Percentiles rank a stretch among this genome's conserved stretches.
Evolutionary conservation across 2,888 invertebrate species (phyloP).

Genomic region (Cyaniris semiargus): DNA sequence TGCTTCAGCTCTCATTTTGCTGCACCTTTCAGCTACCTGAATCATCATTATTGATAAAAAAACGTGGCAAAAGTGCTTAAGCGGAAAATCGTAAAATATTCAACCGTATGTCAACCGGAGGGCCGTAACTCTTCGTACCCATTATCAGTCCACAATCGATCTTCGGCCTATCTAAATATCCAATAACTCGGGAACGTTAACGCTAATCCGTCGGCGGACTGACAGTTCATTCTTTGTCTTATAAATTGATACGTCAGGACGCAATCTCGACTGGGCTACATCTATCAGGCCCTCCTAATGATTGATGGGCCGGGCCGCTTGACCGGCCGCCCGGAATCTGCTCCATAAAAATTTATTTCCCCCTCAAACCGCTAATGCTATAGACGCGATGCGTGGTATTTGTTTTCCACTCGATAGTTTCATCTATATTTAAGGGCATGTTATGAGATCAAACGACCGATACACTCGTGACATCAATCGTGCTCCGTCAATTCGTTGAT

Average conservation of each 20-base stretch:
- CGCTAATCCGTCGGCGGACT: constrained; percentile 58
- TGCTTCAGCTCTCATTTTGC: not conserved
- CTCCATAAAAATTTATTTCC: constrained; percentile 43
- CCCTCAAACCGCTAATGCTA: constrained; percentile 10
- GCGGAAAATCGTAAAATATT: not conserved
- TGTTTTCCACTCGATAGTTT: constrained; percentile 24
- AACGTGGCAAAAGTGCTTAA: not conserved
- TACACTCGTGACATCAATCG: not conserved
- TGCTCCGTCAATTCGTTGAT: constrained; percentile 2
- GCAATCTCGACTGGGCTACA: constrained; percentile 66
- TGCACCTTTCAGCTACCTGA: too few species aligned
- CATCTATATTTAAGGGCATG: constrained; percentile 24
- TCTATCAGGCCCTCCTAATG: constrained; percentile 68
- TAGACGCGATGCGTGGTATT: constrained; percentile 27
- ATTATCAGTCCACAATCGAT: constrained; percentile 20
- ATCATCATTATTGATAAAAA: not conserved
- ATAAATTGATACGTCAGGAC: constrained; percentile 70
- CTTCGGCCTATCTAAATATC: constrained; percentile 31
- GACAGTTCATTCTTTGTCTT: constrained; percentile 73
- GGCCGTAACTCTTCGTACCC: not conserved
- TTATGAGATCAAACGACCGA: constrained; percentile 2
- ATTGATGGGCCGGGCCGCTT: constrained; percentile 66
- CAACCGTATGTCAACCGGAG: constrained; percentile 1
- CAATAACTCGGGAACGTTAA: constrained; percentile 37
- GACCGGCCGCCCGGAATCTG: constrained; percentile 51